phyloP scores from a whole-genome alignment of 2,113 vertebrate genomes.

The Nycticorax nycticorax region DNA sequence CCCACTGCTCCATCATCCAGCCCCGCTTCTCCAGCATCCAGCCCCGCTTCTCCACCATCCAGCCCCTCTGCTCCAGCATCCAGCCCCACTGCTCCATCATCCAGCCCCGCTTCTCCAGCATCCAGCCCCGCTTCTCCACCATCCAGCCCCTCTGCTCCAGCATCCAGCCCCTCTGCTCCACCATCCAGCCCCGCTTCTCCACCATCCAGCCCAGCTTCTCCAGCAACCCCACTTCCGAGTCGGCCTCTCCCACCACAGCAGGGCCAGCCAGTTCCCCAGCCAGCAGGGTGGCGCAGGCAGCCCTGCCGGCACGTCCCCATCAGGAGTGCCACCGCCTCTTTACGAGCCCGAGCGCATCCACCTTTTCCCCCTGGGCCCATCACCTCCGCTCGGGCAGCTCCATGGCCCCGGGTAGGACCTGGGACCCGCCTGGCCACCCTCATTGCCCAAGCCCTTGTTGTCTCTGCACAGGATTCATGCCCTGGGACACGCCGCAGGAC shows the following conservation, averaged over 20 bases:
- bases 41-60: no score
- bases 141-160: neutral
- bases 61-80: no score
- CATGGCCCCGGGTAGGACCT: neutral
- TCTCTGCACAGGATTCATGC: neutral
- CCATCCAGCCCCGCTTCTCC: neutral
- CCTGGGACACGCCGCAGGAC: accelerated
- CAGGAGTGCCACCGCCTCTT: accelerated
- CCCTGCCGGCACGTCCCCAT: neutral
- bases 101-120: no score
- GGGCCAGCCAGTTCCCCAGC: neutral
- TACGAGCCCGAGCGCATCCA: neutral
- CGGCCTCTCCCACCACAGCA: neutral
- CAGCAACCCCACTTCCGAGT: neutral
- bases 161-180: neutral
- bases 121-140: no score
- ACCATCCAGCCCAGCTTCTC: neutral
- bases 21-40: no score
- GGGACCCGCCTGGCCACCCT: neutral
- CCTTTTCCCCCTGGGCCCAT: neutral
- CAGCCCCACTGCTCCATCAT: no score
- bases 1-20: no score
- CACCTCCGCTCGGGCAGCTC: neutral
- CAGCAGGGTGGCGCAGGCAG: neutral
- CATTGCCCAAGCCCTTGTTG: neutral